Evolutionary conservation across 1,140 invertebrate genomes (phyloP).

Genomic region (Drosophila suzukii): DNA sequence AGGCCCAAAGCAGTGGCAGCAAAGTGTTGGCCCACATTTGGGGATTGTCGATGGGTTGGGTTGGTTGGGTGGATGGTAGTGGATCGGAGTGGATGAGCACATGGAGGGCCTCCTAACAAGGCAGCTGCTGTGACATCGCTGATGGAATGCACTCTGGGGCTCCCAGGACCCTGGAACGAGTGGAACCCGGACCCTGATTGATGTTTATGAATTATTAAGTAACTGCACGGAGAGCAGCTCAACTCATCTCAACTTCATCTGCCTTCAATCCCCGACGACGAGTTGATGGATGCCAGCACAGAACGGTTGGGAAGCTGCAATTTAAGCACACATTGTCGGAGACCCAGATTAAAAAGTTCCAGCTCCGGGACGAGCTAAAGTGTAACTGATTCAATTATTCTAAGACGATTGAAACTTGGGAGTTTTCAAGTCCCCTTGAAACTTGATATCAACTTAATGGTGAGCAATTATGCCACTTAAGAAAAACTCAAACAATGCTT

Average conservation of each 20-base stretch:
- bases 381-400: conserved; percentile 12
- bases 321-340: conserved; percentile 13
- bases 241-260: conserved; percentile 16
- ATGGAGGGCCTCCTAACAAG: conserved; percentile 31
- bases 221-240: conserved; percentile 30
- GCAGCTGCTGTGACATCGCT: conserved; percentile 32
- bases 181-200: conserved; percentile 50
- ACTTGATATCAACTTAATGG: background rate
- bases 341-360: conserved; percentile 9
- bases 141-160: conserved; percentile 48
- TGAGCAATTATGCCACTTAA: no score
- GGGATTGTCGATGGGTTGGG: background rate
- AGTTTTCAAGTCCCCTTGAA: no score
- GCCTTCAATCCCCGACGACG: conserved; percentile 4
- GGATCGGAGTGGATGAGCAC: conserved; percentile 7
- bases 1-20: conserved; percentile 24
- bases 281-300: conserved; percentile 20
- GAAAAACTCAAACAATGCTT: no score
- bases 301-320: conserved; percentile 8
- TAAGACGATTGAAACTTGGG: background rate
- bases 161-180: conserved; percentile 16
- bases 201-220: conserved; percentile 77
- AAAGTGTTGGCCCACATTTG: conserved; percentile 4
- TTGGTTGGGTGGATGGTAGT: background rate
- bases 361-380: background rate